Base-by-base conservation (phyloP, 2,113 vertebrate genomes). In the Ptilorrhoa leucosticta region DNA sequence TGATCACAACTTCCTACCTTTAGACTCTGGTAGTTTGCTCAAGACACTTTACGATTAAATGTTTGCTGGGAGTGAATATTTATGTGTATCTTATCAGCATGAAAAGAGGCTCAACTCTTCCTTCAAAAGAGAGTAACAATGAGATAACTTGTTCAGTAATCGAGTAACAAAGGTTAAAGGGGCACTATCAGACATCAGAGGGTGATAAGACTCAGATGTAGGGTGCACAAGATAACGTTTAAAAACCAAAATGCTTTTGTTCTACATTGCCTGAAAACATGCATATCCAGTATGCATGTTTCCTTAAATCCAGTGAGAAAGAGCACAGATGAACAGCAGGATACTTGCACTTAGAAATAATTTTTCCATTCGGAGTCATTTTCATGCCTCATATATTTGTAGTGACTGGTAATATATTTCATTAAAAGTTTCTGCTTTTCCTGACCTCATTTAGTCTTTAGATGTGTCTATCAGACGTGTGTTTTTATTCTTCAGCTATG, bases 131-230 rank as follows among this genome's bases (percentile, higher is more conserved):
- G 54, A 65, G 63, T 95, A 95, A 98, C 94, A 97, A 96, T 89
- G 94, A 96, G 94, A 92, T 82, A 94, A 92, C 83, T 97, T 93
- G 85, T 97, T 97, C 72, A 3, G 65, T 95, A 88, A 95, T 89
- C 92, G 93, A 95, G 95, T 94, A 93, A 93, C 95, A 83, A 68
- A 94, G 96, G 96, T 95, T 96, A 96, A 97, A 97, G 93, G 88
- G 79, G 40, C 78, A 51, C 93, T 97, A 89, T 94, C 83, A 93
- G 94, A 82, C 87, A 88, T 96, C 65, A 88, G 94, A 96, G 87
- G 72, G 83, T 81, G 95, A 96, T 97, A 98, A 97, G 95, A 95
- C 91, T 97, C 90, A 93, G 75, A 89, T 58, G 40, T 80, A 85
- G 93, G 68, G 33, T 93, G 79, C 76, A 60, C 40, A 58, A 96